These are phyloP conservation scores for Sipha flava DNA, from an alignment of 1,140 invertebrate species.

Conservation along the genomic window DNA sequence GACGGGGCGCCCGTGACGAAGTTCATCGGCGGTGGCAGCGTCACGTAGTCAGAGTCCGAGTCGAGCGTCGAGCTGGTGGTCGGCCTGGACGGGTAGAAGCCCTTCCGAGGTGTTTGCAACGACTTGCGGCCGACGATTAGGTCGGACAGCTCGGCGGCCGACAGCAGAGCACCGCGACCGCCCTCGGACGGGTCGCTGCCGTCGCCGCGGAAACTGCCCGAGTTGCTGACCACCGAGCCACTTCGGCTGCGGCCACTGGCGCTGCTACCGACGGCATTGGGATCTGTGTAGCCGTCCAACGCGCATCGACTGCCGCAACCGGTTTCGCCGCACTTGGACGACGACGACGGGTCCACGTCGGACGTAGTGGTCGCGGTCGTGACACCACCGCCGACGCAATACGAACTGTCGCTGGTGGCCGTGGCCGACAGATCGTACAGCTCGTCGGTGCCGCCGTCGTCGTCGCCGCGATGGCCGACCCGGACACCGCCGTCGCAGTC, in stretches of 20 bases:
- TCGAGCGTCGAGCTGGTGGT: conserved; percentile 73
- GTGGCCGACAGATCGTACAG: background rate
- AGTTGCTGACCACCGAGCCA: conserved; percentile 65
- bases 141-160: conserved; percentile 70
- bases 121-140: conserved; percentile 60
- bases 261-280: conserved; percentile 52
- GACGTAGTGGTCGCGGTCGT: background rate
- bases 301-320: background rate
- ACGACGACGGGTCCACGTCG: background rate
- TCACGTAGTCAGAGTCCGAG: conserved; percentile 81
- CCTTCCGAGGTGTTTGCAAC: conserved; percentile 41
- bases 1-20: conserved; percentile 53
- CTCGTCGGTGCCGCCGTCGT: background rate
- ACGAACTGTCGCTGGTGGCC: background rate
- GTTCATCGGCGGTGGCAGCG: conserved; percentile 53
- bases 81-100: conserved; percentile 64
- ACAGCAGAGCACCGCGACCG: conserved; percentile 58
- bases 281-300: background rate
- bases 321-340: background rate
- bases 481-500: background rate
- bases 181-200: conserved; percentile 72
- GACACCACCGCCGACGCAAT: background rate
- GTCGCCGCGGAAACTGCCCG: conserved; percentile 70
- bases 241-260: conserved; percentile 51
- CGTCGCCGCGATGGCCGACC: too few species aligned